phyloP scores from a whole-genome alignment of 2,797 vertebrate species.

The Rhyacichthys aspro region DNA sequence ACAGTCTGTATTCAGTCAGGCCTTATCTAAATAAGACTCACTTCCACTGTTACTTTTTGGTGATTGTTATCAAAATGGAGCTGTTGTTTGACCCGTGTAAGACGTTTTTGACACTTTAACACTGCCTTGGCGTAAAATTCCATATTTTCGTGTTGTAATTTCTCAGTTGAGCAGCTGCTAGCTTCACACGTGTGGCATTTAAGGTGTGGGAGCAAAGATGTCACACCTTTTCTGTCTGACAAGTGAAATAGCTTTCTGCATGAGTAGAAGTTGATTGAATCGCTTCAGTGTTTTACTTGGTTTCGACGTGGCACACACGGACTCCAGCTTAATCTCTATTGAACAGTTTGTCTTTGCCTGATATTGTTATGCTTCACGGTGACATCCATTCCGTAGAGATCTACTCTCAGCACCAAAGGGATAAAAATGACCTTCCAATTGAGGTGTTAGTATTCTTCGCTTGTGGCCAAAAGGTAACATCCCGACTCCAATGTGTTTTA shows the following conservation, averaged over 20 bases:
- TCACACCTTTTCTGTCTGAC: conserved; percentile 20
- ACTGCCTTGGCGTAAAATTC: conserved; percentile 7
- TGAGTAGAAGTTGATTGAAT: conserved; percentile 39
- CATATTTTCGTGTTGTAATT: conserved; percentile 15
- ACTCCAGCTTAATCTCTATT: conserved; percentile 39
- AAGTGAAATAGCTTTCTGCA: conserved; percentile 32
- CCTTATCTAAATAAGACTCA: too few relatives aligned
- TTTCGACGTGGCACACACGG: not conserved
- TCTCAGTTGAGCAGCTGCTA: conserved; percentile 24
- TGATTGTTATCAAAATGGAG: not conserved
- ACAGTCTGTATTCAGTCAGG: too few relatives aligned
- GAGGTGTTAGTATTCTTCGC: conserved; percentile 44
- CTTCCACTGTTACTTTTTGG: not conserved
- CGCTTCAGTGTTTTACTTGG: conserved; percentile 20
- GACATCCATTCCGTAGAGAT: conserved; percentile 39
- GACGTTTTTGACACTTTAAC: conserved; percentile 11
- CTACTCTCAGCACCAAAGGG: conserved; percentile 35
- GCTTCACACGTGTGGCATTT: conserved; percentile 23
- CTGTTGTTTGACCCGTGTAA: not conserved
- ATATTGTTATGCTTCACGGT: conserved; percentile 52
- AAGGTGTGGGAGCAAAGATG: conserved; percentile 29
- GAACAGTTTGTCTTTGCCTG: conserved; percentile 32
- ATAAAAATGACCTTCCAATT: conserved; percentile 51
- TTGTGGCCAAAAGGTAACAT: conserved; percentile 23
- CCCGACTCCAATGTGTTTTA: conserved; percentile 34